Conservation (phyloP, 2,113 vertebrate genomes). For the Brachyhypopomus gauderio region DNA sequence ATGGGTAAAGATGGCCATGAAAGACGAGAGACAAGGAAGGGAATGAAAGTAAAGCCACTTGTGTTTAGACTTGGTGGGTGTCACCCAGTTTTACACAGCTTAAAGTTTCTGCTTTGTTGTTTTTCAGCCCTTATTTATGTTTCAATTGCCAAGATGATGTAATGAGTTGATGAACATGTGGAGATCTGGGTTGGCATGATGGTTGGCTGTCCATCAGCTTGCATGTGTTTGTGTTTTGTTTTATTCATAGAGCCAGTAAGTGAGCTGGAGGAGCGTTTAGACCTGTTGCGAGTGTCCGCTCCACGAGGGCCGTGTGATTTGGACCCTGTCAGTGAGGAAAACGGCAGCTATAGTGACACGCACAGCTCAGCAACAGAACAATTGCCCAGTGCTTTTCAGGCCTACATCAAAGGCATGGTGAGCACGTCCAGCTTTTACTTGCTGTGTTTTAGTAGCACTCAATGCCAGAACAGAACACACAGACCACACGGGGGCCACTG, state of each 20-base stretch:
- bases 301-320: slow-evolving; percentile 36
- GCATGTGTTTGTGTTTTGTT: not conserved
- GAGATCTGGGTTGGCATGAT: no score
- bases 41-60: not conserved
- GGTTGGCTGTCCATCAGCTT: no score
- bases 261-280: slow-evolving; percentile 66
- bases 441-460: not conserved
- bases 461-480: not conserved
- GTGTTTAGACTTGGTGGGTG: slow-evolving; percentile 14
- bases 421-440: slow-evolving; percentile 28
- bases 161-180: no score
- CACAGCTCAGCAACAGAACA: slow-evolving; percentile 46
- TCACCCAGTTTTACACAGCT: not conserved
- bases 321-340: slow-evolving; percentile 55
- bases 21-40: not conserved
- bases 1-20: slow-evolving; percentile 7
- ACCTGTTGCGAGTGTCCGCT: slow-evolving; percentile 50
- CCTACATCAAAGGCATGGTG: slow-evolving; percentile 66
- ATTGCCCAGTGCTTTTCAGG: slow-evolving; percentile 59
- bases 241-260: slow-evolving; percentile 55
- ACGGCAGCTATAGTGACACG: slow-evolving; percentile 30
- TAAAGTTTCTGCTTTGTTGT: not conserved
- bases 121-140: no score
- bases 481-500: no score
- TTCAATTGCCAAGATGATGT: no score